Evolutionary conservation across 2,113 vertebrate species (phyloP).

Genomic region (Dicerorhinus sumatrensis): DNA sequence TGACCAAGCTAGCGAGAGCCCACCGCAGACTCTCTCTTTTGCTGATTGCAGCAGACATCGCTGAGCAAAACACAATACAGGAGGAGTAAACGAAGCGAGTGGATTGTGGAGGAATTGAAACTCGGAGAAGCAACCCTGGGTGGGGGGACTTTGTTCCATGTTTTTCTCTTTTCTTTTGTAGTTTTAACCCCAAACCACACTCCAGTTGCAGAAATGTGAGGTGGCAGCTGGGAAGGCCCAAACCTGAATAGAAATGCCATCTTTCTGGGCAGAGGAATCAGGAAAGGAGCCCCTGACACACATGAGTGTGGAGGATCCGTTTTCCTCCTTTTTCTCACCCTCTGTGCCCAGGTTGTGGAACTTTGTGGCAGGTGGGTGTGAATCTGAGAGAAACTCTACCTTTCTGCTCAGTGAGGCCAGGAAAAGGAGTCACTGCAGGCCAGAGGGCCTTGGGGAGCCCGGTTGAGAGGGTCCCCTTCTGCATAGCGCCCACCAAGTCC

Average conservation of each 20-base stretch:
- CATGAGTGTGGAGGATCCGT: accelerated
- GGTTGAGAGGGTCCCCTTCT: background rate
- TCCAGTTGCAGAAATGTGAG: background rate
- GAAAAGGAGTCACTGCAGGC: background rate
- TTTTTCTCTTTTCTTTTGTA: background rate
- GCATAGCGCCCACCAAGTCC: too few species aligned
- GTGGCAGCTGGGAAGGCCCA: background rate
- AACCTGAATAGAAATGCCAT: too few species aligned
- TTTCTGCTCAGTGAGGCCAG: background rate
- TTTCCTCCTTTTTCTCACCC: background rate
- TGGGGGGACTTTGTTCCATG: background rate
- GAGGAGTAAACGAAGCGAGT: too few species aligned
- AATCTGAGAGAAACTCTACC: background rate
- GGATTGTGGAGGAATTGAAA: background rate
- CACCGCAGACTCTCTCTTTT: too few species aligned
- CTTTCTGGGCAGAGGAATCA: background rate
- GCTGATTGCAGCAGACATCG: too few species aligned
- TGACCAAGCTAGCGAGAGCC: too few species aligned
- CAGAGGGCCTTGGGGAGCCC: background rate
- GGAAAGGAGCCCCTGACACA: too few species aligned
- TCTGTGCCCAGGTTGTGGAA: background rate
- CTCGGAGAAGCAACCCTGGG: background rate
- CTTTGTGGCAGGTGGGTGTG: background rate
- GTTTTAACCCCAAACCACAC: background rate
- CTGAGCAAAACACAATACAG: background rate